phyloP scores from a whole-genome alignment of 1,140 invertebrate species.

The Sarcophaga peregrina region DNA sequence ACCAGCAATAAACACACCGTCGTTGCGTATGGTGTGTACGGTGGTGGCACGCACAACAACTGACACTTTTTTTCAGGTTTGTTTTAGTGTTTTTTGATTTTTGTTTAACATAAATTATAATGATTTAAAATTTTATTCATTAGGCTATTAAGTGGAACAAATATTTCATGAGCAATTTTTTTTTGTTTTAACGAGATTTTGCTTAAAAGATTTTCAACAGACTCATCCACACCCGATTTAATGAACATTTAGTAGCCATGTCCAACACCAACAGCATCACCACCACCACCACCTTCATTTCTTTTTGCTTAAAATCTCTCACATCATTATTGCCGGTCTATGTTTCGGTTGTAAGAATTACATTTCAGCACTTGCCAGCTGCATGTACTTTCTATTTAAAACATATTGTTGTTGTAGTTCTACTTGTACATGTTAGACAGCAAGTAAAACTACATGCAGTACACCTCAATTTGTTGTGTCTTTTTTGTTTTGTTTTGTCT shows the following conservation, averaged over 20 bases:
- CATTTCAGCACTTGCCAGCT: not conserved
- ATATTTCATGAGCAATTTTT: not conserved
- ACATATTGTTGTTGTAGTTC: too few species aligned
- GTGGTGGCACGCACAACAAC: not conserved
- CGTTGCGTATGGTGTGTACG: not conserved
- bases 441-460: not conserved
- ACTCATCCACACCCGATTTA: not conserved
- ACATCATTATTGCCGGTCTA: not conserved
- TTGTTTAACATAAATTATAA: not conserved
- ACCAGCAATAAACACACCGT: too few species aligned
- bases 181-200: not conserved
- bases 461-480: constrained; percentile 1
- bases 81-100: too few species aligned
- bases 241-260: not conserved
- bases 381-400: too few species aligned
- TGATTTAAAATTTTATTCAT: not conserved
- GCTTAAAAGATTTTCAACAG: not conserved
- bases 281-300: too few species aligned
- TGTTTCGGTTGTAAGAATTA: not conserved
- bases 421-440: too few species aligned
- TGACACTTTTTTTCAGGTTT: not conserved
- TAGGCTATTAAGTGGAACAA: not conserved
- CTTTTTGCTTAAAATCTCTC: too few species aligned
- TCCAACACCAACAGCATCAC: not conserved
- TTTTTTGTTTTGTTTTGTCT: not conserved